Percentiles rank a stretch among this genome's conserved stretches.
Evolutionary conservation across 2,797 vertebrate genomes (phyloP).

Genomic region (Catostomus latipinnis): DNA sequence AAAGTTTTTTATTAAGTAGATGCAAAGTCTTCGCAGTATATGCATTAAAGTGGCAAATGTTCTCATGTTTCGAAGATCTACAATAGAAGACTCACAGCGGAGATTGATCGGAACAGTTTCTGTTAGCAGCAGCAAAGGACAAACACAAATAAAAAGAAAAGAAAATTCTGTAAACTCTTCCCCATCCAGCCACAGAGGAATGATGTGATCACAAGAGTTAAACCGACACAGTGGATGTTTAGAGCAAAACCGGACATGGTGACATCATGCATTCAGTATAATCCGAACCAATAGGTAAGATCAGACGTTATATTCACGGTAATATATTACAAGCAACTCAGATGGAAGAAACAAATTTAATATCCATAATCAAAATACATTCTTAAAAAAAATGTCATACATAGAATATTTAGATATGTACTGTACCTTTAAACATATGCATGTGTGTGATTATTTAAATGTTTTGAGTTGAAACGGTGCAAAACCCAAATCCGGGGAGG

Average conservation of each 20-base stretch:
- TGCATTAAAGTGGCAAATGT: constrained; percentile 65
- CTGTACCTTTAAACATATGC: constrained; percentile 67
- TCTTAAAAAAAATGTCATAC: constrained; percentile 79
- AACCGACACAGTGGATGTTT: constrained; percentile 77
- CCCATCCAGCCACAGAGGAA: constrained; percentile 61
- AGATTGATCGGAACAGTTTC: constrained; percentile 70
- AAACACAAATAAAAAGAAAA: constrained; percentile 38
- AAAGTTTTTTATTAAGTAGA: constrained; percentile 83
- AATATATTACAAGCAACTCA: constrained; percentile 63
- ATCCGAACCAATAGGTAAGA: constrained; percentile 62
- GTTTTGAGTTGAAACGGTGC: constrained; percentile 67
- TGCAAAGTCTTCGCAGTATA: constrained; percentile 76
- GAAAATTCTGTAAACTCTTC: constrained; percentile 55
- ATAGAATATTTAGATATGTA: constrained; percentile 69
- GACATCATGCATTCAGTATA: constrained; percentile 77
- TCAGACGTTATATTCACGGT: constrained; percentile 21
- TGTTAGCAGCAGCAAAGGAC: constrained; percentile 74
- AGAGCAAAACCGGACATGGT: constrained; percentile 71
- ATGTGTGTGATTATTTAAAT: constrained; percentile 59
- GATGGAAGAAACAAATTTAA: constrained; percentile 47
- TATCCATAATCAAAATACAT: constrained; percentile 78
- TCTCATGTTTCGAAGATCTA: constrained; percentile 69
- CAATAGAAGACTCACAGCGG: constrained; percentile 75
- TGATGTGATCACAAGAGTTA: constrained; percentile 67
- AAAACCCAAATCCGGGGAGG: constrained; percentile 61